Evolutionary conservation across 1,140 invertebrate species (phyloP).

Genomic region (Microplitis demolitor): DNA sequence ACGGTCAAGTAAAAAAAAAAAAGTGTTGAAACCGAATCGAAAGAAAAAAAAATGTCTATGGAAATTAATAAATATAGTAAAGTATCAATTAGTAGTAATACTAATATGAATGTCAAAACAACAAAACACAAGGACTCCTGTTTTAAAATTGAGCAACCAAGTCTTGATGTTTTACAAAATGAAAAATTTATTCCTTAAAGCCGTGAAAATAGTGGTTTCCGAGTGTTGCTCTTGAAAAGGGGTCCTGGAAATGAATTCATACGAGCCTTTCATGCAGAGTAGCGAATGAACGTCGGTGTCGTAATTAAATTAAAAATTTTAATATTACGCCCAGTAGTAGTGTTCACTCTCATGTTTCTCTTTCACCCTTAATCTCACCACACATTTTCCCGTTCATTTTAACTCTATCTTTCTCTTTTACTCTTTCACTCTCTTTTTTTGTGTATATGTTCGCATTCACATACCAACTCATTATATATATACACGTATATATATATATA

Average conservation of each 20-base stretch:
- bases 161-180: neutral
- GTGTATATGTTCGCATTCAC: neutral
- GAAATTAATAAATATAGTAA: no score
- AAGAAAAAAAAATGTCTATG: no score
- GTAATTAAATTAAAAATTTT: slow-evolving; percentile 30
- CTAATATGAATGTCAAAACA: no score
- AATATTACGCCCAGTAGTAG: slow-evolving; percentile 8
- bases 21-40: no score
- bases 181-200: slow-evolving; percentile 4
- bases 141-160: neutral
- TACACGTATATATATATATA: neutral
- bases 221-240: neutral
- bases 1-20: neutral
- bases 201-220: slow-evolving; percentile 18
- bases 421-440: neutral
- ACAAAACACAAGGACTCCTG: neutral
- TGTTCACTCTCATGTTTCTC: slow-evolving; percentile 8
- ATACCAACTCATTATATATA: neutral
- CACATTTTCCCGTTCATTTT: neutral
- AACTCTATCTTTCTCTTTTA: no score
- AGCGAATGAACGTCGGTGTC: slow-evolving; percentile 22
- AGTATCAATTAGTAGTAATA: no score
- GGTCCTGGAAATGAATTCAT: slow-evolving; percentile 23
- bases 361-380: neutral
- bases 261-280: slow-evolving; percentile 18